Base-by-base conservation (phyloP, 2,888 invertebrate species). In the Sycophila texana region DNA sequence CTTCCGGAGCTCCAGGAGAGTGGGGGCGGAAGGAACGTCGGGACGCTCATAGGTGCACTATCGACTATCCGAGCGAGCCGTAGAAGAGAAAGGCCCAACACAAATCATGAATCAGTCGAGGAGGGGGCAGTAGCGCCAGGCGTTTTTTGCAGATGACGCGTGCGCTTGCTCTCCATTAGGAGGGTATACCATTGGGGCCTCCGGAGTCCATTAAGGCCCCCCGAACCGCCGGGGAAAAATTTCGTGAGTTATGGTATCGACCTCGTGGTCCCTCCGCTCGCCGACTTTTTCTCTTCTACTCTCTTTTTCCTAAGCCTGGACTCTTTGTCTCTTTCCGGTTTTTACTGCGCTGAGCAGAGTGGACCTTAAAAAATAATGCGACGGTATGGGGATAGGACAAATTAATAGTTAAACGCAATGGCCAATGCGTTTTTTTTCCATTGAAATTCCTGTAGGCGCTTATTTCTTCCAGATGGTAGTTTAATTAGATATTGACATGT, bases 291-390 rank as follows among this genome's bases (percentile, higher is more conserved):
- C 22, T 53, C 53, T 7, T 47, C n/a, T 22, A n/a, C 26, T n/a
- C n/a, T 47, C 47, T 47, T 47, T 47, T 47, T 65, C 47, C 20
- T 58, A 18, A 20, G 53, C 18, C 49, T 14, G 53, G 58, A 71
- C 58, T 77, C 71, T 77, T 77, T 71, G 76, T 77, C n/a, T 77
- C 71, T 71, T 77, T 70, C 71, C 65, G 71, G 65, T 71, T 77
- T 77, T 65, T 39, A 67, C 20, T 14, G 7, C 3, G 51, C 12
- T 16, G 18, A 47, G 7, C 39, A 10, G 1, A 4, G 49, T 30
- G 51, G 22, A 58, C 66, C 30, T 71, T 26, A 67, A 67, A 67
- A 58, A 30, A 49, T n/a, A 12, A 13, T 20, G 7, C 5, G 16
- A 5, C n/a, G 18, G n/a, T 10, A 18, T 5, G 39, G n/a, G 18